Base-by-base conservation (phyloP, 1,140 invertebrate species). In the Adelges cooleyi region DNA sequence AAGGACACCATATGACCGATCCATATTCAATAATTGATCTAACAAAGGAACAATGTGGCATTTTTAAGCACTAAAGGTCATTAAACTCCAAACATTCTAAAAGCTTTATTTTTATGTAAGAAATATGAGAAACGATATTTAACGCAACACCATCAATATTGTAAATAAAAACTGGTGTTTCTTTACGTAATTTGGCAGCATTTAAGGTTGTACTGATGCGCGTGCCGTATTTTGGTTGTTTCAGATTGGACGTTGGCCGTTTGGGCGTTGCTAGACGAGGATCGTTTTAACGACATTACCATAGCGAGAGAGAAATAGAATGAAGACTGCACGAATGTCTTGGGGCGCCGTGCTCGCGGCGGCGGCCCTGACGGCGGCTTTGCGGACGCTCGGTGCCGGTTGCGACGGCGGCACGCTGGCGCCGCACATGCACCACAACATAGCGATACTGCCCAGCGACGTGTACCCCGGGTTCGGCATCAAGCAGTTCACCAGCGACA, bases 401-500 rank as follows among this genome's bases (percentile, higher is more conserved):
- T 54, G 52, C 20, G 52, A 40, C 17, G 2, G 52, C 4, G n/a
- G 8, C 2, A 4, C 23, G 54, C 17, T 62, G n/a, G 44, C 56
- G 23, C 56, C 56, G 1, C 56, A 62, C 40, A 62, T 48, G 42
- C 42, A 67, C 23, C 65, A 74, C 54, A 71, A 71, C 56, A 69
- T 75, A 11, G 70, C 75, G 33, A 73, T 75, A 65, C 69, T 78
- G 2, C 75, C 77, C 13, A 86, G 91, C 75, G 90, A 92, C 70
- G 84, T 87, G 46, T 84, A 88, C 70, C 89, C 89, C 0, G 90
- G 90, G 2, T 91, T 86, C 75, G 86, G 86, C 72, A 84, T 92
- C 68, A 87, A 84, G 71, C 83, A 85, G 71, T 86, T 91, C 71
- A 74, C 73, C 50, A 73, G 75, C 5, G 71, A 71, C 33, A 69